Conservation (phyloP, 1,140 invertebrate genomes). For the Sesamia nonagrioides region DNA sequence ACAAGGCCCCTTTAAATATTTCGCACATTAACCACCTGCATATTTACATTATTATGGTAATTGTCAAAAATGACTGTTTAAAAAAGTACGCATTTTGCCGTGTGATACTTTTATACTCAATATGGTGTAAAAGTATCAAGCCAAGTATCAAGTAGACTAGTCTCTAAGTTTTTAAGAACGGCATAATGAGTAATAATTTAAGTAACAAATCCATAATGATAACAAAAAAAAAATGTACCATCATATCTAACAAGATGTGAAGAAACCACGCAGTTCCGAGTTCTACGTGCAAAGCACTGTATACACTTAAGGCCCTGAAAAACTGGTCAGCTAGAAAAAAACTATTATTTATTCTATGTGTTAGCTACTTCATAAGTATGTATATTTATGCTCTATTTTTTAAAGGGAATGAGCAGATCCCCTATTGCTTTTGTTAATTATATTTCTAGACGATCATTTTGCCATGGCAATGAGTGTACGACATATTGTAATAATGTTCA, state of each 20-base stretch:
- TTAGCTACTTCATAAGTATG: slow-evolving; percentile 33
- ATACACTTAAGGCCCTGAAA: slow-evolving; percentile 33
- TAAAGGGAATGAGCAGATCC: slow-evolving; percentile 34
- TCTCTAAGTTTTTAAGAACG: slow-evolving; percentile 22
- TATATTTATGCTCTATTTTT: slow-evolving; percentile 31
- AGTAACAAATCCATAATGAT: slow-evolving; percentile 45
- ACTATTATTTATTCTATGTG: slow-evolving; percentile 8
- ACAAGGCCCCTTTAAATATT: slow-evolving; percentile 53
- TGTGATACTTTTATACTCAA: slow-evolving; percentile 28
- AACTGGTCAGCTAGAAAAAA: slow-evolving; percentile 24
- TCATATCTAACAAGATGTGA: slow-evolving; percentile 37
- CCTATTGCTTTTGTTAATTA: slow-evolving; percentile 25
- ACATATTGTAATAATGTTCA: slow-evolving; percentile 31
- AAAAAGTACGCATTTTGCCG: slow-evolving; percentile 45
- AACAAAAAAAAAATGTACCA: slow-evolving; percentile 36
- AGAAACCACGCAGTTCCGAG: slow-evolving; percentile 19
- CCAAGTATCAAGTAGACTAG: slow-evolving; percentile 22
- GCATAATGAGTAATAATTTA: slow-evolving; percentile 38
- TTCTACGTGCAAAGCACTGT: slow-evolving; percentile 22
- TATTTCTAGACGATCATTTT: slow-evolving; percentile 28
- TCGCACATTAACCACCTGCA: slow-evolving; percentile 39
- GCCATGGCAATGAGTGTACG: slow-evolving; percentile 1
- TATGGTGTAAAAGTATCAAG: slow-evolving; percentile 15
- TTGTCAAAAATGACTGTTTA: slow-evolving; percentile 48
- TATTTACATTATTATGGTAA: slow-evolving; percentile 56